phyloP scores from a whole-genome alignment of 2,797 vertebrate species.

The Poeciliopsis turneri region DNA sequence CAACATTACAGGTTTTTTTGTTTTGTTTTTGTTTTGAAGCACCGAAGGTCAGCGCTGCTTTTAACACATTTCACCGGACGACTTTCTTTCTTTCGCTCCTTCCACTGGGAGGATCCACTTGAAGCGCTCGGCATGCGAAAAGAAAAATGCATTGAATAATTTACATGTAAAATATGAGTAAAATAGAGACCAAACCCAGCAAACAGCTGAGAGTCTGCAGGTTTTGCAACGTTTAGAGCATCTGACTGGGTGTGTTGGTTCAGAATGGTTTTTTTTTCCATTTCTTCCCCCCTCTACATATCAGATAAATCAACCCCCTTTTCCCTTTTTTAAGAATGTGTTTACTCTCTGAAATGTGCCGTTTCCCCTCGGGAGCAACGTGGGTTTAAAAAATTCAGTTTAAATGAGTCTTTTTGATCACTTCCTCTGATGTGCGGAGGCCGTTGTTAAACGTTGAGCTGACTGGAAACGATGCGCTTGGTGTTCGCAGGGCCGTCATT shows the following conservation, averaged over 20 bases:
- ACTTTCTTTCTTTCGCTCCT: not conserved
- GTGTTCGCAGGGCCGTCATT: slow-evolving; percentile 83
- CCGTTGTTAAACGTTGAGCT: slow-evolving; percentile 14
- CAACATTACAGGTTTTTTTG: not conserved
- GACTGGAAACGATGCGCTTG: slow-evolving; percentile 23
- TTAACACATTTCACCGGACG: slow-evolving; percentile 1
- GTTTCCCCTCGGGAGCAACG: slow-evolving; percentile 15
- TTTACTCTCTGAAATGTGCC: slow-evolving; percentile 18
- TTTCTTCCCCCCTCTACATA: not conserved
- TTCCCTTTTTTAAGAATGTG: slow-evolving; percentile 31
- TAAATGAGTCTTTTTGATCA: slow-evolving; percentile 40
- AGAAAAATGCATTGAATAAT: not conserved
- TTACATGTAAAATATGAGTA: not conserved
- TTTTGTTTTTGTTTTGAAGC: not conserved
- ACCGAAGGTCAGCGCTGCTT: not conserved
- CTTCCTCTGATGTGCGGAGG: slow-evolving; percentile 27
- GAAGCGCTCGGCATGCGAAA: not conserved
- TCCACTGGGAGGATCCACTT: not conserved
- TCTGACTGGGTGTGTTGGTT: not conserved
- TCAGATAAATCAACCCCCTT: slow-evolving; percentile 6
- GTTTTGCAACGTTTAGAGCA: not conserved
- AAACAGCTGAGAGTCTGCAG: not conserved
- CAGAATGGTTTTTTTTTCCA: not conserved
- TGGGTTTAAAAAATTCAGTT: slow-evolving; percentile 26
- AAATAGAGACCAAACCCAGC: not conserved